These are phyloP conservation scores for Atractosteus spatula DNA, from an alignment of 2,113 vertebrate genomes.

Conservation along the genomic window DNA sequence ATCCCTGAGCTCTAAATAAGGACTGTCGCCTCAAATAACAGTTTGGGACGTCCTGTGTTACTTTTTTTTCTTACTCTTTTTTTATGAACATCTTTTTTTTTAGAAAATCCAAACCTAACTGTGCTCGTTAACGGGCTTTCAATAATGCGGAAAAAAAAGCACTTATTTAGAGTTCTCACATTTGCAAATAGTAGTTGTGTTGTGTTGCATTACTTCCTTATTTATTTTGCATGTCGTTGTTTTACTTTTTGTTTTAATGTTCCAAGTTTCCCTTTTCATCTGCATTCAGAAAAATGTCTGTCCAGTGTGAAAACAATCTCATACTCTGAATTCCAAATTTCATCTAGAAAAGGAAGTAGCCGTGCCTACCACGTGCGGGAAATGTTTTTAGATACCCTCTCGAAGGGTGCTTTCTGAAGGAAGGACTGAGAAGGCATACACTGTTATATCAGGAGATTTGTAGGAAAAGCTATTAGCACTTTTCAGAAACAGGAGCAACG, in stretches of 20 bases:
- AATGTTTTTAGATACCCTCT: background rate
- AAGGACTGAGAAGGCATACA: background rate
- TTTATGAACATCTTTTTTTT: background rate
- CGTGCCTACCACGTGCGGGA: slow-evolving; percentile 10
- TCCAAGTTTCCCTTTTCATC: slow-evolving; percentile 51
- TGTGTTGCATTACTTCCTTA: slow-evolving; percentile 87
- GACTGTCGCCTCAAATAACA: slow-evolving; percentile 47
- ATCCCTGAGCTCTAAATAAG: slow-evolving; percentile 97
- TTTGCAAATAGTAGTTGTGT: slow-evolving; percentile 77
- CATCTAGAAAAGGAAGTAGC: slow-evolving; percentile 8
- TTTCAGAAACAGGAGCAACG: slow-evolving; percentile 21
- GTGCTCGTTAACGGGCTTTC: background rate
- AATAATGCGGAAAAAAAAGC: slow-evolving; percentile 47
- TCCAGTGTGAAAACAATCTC: slow-evolving; percentile 31
- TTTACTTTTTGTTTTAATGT: slow-evolving; percentile 45
- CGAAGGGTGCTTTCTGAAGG: background rate
- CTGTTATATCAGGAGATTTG: too few species aligned
- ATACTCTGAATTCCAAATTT: slow-evolving; percentile 21
- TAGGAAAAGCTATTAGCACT: slow-evolving; percentile 1
- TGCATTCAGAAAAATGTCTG: slow-evolving; percentile 44
- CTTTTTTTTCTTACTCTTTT: background rate
- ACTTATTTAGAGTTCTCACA: slow-evolving; percentile 99
- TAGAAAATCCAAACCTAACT: background rate
- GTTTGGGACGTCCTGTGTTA: background rate
- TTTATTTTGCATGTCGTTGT: slow-evolving; percentile 56